phyloP scores from a whole-genome alignment of 2,113 vertebrate species.

The Melanocharis versteri region DNA sequence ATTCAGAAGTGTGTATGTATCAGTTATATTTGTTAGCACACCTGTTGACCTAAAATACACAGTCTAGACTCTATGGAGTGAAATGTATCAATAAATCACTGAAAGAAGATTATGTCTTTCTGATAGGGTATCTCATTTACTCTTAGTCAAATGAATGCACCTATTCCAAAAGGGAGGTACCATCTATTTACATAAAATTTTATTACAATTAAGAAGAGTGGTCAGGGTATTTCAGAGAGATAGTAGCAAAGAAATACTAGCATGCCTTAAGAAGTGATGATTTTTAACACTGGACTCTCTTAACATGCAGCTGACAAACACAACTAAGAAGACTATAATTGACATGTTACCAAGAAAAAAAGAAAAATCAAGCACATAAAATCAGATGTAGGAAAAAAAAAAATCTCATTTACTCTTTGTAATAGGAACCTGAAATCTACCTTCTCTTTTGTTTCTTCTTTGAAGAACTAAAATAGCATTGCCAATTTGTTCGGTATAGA shows the following conservation, averaged over 20 bases:
- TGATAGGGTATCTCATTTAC: too few species aligned
- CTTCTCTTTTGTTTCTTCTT: neutral
- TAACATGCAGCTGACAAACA: neutral
- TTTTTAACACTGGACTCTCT: neutral
- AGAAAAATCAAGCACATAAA: neutral
- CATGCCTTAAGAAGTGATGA: neutral
- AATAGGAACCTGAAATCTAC: neutral
- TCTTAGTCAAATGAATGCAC: neutral
- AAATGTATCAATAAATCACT: neutral
- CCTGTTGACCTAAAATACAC: neutral
- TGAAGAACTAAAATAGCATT: neutral
- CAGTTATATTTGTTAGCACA: neutral
- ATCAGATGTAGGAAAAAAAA: neutral
- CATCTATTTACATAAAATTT: neutral
- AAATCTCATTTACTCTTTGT: neutral
- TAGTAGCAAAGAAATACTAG: neutral
- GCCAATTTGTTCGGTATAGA: neutral
- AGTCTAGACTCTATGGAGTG: neutral
- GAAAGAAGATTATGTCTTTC: neutral
- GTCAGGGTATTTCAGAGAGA: neutral
- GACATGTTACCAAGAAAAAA: neutral
- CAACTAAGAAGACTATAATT: neutral
- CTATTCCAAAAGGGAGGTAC: neutral
- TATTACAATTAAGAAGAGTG: neutral
- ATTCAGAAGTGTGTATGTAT: neutral